Percentiles rank a stretch among this genome's conserved stretches.
Evolutionary conservation across 1,140 invertebrate genomes (phyloP).

Genomic region (Sycobia sp.): DNA sequence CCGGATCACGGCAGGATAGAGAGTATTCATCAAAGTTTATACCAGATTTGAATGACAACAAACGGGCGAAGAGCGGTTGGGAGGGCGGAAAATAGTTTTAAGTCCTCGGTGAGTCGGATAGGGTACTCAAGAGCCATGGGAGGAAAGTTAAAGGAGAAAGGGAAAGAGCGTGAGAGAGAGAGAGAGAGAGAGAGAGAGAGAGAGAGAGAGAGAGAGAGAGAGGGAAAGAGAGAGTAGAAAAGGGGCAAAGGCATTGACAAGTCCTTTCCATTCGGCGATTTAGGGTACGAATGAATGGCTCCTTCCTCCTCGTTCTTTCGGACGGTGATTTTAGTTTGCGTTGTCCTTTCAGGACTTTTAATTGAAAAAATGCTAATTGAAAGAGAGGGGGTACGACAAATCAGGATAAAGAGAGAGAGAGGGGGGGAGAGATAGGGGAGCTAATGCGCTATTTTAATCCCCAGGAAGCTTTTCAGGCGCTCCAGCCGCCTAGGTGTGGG

Average conservation of each 20-base stretch:
- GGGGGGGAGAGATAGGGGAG: background rate
- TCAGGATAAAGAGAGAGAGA: too few species aligned
- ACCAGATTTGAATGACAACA: conserved; percentile 31
- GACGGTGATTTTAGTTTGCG: background rate
- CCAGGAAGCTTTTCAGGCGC: conserved; percentile 16
- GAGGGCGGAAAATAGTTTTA: conserved; percentile 15
- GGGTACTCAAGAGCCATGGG: too few species aligned
- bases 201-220: too few species aligned
- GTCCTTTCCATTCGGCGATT: conserved; percentile 17
- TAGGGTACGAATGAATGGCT: conserved; percentile 24
- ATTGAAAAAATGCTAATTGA: conserved; percentile 36
- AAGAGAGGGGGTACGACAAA: background rate
- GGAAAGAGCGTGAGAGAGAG: too few species aligned
- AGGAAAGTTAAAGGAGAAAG: too few species aligned
- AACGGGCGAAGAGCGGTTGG: too few species aligned
- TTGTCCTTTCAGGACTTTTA: conserved; percentile 27
- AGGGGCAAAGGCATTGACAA: too few species aligned
- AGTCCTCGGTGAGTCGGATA: conserved; percentile 9
- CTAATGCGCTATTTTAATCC: conserved; percentile 24
- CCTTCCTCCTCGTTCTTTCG: too few species aligned
- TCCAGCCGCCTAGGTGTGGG: background rate
- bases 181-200: too few species aligned
- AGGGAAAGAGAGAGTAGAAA: too few species aligned
- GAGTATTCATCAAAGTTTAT: conserved; percentile 31
- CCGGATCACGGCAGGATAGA: background rate